A percentile compares a stretch with the other conserved stretches of the same genome.
phyloP scores from a whole-genome alignment of 2,797 vertebrate species.

The Galago senegalensis region DNA sequence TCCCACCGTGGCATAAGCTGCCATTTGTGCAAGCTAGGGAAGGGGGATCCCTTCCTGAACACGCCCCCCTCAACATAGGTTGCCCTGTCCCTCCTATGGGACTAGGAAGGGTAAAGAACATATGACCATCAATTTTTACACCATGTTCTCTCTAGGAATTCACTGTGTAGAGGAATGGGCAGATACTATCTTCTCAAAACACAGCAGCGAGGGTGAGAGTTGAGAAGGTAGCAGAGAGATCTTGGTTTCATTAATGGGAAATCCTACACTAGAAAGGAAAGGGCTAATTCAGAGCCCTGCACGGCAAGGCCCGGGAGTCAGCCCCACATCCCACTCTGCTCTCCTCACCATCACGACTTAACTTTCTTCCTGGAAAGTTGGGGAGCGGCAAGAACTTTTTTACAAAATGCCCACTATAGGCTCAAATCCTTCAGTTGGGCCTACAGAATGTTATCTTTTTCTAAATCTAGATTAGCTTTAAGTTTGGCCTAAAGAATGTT shows the following conservation, averaged over 20 bases:
- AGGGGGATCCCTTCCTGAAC: not conserved
- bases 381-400: not conserved
- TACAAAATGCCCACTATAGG: not conserved
- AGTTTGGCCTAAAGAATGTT: not conserved
- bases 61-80: not conserved
- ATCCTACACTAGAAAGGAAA: not conserved
- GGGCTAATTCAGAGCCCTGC: not conserved
- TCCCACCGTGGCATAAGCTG: not conserved
- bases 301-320: not conserved
- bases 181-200: not conserved
- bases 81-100: not conserved
- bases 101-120: not conserved
- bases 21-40: not conserved
- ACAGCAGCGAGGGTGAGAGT: not conserved
- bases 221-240: not conserved
- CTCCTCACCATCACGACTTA: not conserved
- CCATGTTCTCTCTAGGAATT: constrained; percentile 13
- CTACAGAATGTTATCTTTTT: not conserved
- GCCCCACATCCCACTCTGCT: not conserved
- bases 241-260: constrained; percentile 37
- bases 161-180: no score
- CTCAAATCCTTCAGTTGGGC: not conserved
- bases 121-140: not conserved
- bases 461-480: not conserved
- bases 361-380: not conserved